phyloP scores from a whole-genome alignment of 2,888 invertebrate species.

The Drosophila percnosoma region DNA sequence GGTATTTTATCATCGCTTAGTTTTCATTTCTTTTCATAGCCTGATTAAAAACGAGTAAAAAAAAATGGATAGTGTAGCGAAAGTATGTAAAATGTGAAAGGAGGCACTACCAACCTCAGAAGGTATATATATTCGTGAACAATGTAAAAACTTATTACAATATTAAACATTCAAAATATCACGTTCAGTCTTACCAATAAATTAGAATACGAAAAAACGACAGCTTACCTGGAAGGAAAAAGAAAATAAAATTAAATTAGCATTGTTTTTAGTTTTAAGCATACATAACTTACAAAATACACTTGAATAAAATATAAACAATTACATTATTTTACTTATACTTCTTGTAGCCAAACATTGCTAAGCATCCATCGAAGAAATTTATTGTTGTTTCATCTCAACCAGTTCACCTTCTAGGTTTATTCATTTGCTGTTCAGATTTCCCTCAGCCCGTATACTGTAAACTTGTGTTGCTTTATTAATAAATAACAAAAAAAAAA shows the following conservation, averaged over 20 bases:
- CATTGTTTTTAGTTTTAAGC: background rate
- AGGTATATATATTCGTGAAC: too few species aligned
- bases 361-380: background rate
- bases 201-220: background rate
- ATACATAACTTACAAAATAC: background rate
- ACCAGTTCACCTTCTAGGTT: slow-evolving; percentile 39
- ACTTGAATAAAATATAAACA: background rate
- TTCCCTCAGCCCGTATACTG: slow-evolving; percentile 5
- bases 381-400: slow-evolving; percentile 6
- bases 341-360: background rate
- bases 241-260: slow-evolving; percentile 7
- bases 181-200: slow-evolving; percentile 5
- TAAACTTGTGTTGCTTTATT: slow-evolving; percentile 37
- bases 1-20: background rate
- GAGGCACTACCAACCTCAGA: background rate
- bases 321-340: background rate
- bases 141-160: background rate
- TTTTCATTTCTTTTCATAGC: background rate
- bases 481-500: slow-evolving; percentile 6
- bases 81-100: background rate
- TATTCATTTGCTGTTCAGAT: slow-evolving; percentile 34
- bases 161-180: background rate
- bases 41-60: background rate
- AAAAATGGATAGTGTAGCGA: background rate
- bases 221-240: slow-evolving; percentile 49